Percentiles rank a stretch among this genome's conserved stretches.
phyloP scores from a whole-genome alignment of 1,140 invertebrate genomes.

The Cyphomyrmex costatus region DNA sequence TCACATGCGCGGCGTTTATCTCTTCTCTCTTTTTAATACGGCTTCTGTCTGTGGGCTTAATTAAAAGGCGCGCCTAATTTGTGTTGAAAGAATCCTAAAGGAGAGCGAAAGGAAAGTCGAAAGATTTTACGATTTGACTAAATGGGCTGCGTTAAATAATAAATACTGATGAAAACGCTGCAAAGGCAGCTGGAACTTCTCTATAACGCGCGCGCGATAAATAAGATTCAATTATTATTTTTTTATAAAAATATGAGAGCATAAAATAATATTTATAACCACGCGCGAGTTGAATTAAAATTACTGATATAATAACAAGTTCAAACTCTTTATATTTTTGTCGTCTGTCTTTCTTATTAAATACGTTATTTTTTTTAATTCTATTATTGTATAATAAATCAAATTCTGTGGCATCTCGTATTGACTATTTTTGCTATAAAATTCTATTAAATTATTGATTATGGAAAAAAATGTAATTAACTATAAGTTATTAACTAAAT shows the following conservation, averaged over 20 bases:
- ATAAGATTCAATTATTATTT: no score
- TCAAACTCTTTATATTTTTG: neutral
- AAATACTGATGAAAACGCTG: neutral
- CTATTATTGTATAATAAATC: slow-evolving; percentile 18
- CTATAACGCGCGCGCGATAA: neutral
- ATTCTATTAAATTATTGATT: neutral
- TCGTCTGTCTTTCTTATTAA: neutral
- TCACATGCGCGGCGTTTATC: no score
- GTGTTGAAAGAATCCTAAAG: neutral
- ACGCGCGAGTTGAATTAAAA: no score
- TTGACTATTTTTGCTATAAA: neutral
- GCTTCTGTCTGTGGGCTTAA: neutral
- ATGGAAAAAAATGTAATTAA: neutral
- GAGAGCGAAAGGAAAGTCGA: neutral
- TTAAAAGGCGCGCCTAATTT: neutral
- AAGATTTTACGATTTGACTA: neutral
- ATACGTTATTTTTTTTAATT: neutral
- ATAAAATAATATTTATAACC: no score
- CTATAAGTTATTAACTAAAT: no score
- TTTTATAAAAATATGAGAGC: no score
- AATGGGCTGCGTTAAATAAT: neutral
- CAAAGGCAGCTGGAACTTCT: neutral
- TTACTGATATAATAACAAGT: no score
- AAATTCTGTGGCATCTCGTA: neutral
- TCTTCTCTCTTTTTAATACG: neutral